Evolutionary conservation across 2,113 vertebrate genomes (phyloP).

Genomic region (Tinamus guttatus): DNA sequence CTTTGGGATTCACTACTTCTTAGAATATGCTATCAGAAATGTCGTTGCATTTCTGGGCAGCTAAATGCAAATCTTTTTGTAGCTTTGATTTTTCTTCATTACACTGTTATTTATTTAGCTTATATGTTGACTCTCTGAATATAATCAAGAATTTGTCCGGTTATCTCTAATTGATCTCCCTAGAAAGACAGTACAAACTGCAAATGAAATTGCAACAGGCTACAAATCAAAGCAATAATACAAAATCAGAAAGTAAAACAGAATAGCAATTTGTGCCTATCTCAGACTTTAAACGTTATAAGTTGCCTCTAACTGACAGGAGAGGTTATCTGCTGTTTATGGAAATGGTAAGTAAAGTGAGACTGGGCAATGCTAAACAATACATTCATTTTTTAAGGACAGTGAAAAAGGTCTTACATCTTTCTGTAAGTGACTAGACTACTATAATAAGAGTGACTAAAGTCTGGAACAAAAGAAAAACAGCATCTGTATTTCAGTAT

Average conservation of each 20-base stretch:
- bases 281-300: conserved; percentile 1
- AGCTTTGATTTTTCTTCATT: conserved; percentile 51
- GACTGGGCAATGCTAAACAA: neutral
- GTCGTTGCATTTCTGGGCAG: neutral
- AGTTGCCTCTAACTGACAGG: neutral
- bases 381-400: neutral
- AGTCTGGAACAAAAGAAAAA: neutral
- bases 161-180: conserved; percentile 77
- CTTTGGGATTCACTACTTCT: conserved; percentile 22
- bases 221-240: conserved; percentile 44
- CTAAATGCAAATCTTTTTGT: neutral
- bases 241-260: conserved; percentile 39
- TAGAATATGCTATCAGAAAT: neutral
- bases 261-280: conserved; percentile 13
- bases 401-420: neutral
- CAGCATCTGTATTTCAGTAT: neutral
- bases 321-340: neutral
- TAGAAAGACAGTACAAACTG: conserved; percentile 51
- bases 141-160: conserved; percentile 67
- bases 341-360: neutral
- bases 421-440: neutral
- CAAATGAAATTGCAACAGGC: conserved; percentile 40
- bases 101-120: conserved; percentile 65
- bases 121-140: conserved; percentile 54
- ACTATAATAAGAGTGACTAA: neutral